Base-by-base conservation (phyloP, 64 coral and sea anemone species). In the Anthopleura sola region DNA sequence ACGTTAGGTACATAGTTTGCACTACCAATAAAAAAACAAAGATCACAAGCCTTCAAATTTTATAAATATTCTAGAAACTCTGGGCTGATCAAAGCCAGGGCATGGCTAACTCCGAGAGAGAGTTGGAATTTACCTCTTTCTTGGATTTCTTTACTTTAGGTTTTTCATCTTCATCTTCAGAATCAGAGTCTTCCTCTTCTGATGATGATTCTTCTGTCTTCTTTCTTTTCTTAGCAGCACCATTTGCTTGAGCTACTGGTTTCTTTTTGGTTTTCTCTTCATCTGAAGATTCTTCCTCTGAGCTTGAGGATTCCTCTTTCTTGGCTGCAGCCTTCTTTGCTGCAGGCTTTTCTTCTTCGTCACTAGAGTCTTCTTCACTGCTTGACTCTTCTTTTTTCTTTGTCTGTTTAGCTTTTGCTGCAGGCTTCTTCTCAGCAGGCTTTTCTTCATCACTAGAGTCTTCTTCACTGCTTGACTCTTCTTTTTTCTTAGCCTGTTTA, bases 391-490 rank as follows among this genome's bases (percentile, higher is more conserved):
- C 50, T 83, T 83, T 83, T 28, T 83, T 83, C 21, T 2, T 2
- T 10, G 51, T 34, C 11, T 10, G n/a, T 37, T 83, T 49, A 24
- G 50, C 49, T 32, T 83, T 83, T 71, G 51, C 28, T 33, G 49
- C 51, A 47, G 8, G 0, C 6, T 36, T 71, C 29, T 58, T 83
- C 17, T 5, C 24, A 1, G 0, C 49, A 83, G 82, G 82, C 18
- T 79, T 79, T 33, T 79, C 39, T 76, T 77, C 74, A 14, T 77
- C 75, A 37, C 75, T 77, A 2, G 75, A 77, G 37, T 77, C 75
- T 77, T 34, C 31, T 0, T 79, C 76, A 48, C 44, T 48, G 24
- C 76, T 79, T 21, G 76, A 79, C 37, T 79, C 76, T 23, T 79
- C 37, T 79, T 79, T 79, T 44, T 78, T 76, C 2, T 5, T 13